Percentiles rank a stretch among this genome's conserved stretches.
Conservation (phyloP, 1,140 invertebrate genomes). For the Limonius californicus region DNA sequence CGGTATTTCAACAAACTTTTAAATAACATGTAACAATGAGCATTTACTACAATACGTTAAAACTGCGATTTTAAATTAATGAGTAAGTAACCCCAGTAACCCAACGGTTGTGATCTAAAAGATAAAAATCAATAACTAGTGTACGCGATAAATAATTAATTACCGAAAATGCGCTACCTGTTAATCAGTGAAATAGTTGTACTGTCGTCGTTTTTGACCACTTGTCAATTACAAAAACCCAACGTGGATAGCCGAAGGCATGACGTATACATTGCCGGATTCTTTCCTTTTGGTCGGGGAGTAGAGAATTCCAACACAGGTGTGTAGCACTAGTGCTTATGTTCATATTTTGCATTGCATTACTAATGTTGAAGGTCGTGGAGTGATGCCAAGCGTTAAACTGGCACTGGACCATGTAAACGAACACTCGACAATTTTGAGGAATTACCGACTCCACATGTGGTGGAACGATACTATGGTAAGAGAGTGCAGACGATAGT, state of each 20-base stretch:
- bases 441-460: conserved; percentile 86
- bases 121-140: too few relatives aligned
- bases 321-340: too few relatives aligned
- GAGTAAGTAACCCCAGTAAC: too few relatives aligned
- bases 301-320: conserved; percentile 66
- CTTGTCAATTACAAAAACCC: conserved; percentile 49
- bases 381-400: conserved; percentile 90
- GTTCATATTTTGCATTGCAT: too few relatives aligned
- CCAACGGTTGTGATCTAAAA: too few relatives aligned
- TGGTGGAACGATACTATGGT: conserved; percentile 96
- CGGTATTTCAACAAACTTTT: too few relatives aligned
- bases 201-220: neutral
- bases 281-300: conserved; percentile 81
- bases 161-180: neutral
- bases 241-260: conserved; percentile 54
- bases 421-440: conserved; percentile 75
- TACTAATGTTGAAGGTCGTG: conserved; percentile 65
- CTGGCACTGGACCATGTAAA: conserved; percentile 91
- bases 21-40: neutral
- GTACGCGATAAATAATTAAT: too few relatives aligned
- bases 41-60: too few relatives aligned
- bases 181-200: neutral
- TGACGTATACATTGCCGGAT: conserved; percentile 87
- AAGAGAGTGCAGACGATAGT: conserved; percentile 30
- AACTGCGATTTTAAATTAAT: too few relatives aligned